Base-by-base conservation (phyloP, 2,113 vertebrate genomes). In the Mystacornis crossleyi region DNA sequence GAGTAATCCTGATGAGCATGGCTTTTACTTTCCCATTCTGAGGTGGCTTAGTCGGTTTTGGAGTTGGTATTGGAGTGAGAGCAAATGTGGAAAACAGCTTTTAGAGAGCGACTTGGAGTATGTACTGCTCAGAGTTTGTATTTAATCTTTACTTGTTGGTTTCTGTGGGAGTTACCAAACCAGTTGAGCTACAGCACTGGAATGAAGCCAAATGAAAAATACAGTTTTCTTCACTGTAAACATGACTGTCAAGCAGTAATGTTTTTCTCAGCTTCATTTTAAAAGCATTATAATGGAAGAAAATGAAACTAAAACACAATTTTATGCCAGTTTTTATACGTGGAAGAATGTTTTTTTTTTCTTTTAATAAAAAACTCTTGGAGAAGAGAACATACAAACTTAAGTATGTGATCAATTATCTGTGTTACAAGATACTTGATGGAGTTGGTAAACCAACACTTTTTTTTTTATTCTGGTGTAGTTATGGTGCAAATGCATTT, bases 161-260 rank as follows among this genome's bases (percentile, higher is more conserved):
- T 93, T 96, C 95, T 95, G 91, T 97, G 89, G 78, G 94, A 97
- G 95, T 95, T 93, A 95, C 92, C 92, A 91, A 97, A 96, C 96
- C 90, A 95, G 94, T 97, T 96, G 81, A 97, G 90, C 92, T 95
- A 88, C 80, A 97, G 82, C 1, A 0, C 66, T 97, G 95, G 96
- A 86, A 9, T 36, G 26, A 81, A 87, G 85, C 94, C 92, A 96
- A 86, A 93, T 89, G 93, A 96, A 97, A 97, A 97, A 96, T 94
- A 95, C 93, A 90, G 88, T 96, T 96, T 91, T 94, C 95, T 95
- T 93, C 93, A 95, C 92, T 95, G 91, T 96, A 95, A 95, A 96
- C 93, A 95, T 91, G 96, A 96, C 93, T 96, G 91, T 94, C 92
- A 96, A 67, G 95, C 87, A 81, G 77, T 90, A 94, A 93, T 97